A percentile compares a stretch with the other conserved stretches of the same genome.
Evolutionary conservation across 37 sponge, comb jelly and placozoan genomes (phyloP).

Genomic region (Cliona cf. orientalis): DNA sequence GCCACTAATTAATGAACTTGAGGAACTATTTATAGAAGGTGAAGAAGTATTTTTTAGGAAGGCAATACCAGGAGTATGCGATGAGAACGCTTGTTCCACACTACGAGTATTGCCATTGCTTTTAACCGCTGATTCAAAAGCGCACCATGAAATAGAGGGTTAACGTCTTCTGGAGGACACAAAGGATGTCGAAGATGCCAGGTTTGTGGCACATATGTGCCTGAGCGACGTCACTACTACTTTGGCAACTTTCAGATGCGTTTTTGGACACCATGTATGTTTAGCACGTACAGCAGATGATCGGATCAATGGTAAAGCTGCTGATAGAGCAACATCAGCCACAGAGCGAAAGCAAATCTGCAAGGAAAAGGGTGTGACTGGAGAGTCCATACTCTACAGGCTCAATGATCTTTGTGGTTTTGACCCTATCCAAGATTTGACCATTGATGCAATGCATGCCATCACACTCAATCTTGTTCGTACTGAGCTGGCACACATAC

Average conservation of each 20-base stretch:
- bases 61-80: neutral
- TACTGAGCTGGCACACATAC: slow-evolving; percentile 11
- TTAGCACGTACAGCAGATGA: neutral
- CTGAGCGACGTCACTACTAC: slow-evolving; percentile 23
- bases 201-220: slow-evolving; percentile 8
- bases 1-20: slow-evolving; percentile 11
- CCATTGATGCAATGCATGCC: slow-evolving; percentile 30
- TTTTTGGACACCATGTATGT: neutral
- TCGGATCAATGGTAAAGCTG: neutral
- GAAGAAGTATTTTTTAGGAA: slow-evolving; percentile 18
- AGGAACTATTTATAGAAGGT: no score
- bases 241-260: slow-evolving; percentile 20
- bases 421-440: slow-evolving; percentile 5
- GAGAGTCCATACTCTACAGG: slow-evolving; percentile 12
- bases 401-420: slow-evolving; percentile 22
- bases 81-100: neutral
- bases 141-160: slow-evolving; percentile 23
- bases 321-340: slow-evolving; percentile 7
- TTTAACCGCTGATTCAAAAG: slow-evolving; percentile 30
- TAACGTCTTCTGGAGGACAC: slow-evolving; percentile 2
- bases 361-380: slow-evolving; percentile 4
- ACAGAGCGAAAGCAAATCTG: slow-evolving; percentile 5
- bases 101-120: slow-evolving; percentile 5
- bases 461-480: neutral
- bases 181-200: slow-evolving; percentile 8